phyloP scores from a whole-genome alignment of 2,113 vertebrate genomes.

The Tetrax tetrax region DNA sequence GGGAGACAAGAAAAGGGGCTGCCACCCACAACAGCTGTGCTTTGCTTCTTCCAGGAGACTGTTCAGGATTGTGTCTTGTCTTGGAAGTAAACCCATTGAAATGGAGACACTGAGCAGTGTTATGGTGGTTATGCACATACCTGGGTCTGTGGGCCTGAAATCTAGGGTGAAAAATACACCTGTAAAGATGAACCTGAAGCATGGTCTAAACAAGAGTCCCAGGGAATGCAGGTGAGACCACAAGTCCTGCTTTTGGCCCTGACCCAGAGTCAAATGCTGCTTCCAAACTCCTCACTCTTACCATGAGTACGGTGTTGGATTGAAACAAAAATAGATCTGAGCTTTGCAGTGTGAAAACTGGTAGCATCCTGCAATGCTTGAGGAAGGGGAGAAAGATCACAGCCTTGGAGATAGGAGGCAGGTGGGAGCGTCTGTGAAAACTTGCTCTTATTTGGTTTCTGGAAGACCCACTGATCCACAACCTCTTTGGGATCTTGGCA shows the following conservation, averaged over 20 bases:
- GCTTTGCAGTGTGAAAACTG: neutral
- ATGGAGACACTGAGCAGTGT: neutral
- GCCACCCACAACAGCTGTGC: too few species aligned
- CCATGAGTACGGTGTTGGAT: neutral
- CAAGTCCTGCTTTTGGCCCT: neutral
- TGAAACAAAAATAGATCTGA: neutral
- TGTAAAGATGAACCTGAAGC: neutral
- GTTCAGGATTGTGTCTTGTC: neutral
- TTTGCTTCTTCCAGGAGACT: neutral
- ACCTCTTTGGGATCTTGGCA: neutral
- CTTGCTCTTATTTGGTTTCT: neutral
- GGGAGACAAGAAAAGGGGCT: neutral
- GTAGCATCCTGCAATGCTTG: neutral
- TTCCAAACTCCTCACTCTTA: neutral
- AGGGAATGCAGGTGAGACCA: neutral
- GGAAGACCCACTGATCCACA: neutral
- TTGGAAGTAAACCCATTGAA: neutral
- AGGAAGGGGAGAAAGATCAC: neutral
- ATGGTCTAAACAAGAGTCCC: fast-evolving
- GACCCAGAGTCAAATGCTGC: neutral
- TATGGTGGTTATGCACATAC: too few species aligned
- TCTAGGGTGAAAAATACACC: fast-evolving
- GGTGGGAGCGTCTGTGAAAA: fast-evolving
- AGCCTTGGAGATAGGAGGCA: neutral
- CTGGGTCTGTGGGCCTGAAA: neutral